Percentiles rank a stretch among this genome's conserved stretches.
phyloP scores from a whole-genome alignment of 1,140 invertebrate species.

The Trachelipus rathkii region DNA sequence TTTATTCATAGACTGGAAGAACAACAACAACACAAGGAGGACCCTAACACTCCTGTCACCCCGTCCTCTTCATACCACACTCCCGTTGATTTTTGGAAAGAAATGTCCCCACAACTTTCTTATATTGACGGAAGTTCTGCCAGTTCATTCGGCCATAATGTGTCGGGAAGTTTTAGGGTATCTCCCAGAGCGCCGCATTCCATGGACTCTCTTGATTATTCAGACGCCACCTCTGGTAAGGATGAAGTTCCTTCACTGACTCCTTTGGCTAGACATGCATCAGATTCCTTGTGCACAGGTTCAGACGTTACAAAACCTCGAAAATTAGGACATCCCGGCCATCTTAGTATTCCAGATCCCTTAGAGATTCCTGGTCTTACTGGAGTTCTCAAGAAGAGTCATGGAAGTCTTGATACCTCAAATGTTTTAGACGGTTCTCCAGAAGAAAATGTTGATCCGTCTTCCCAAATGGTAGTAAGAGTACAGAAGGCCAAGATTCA shows the following conservation, averaged over 20 bases:
- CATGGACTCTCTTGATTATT: neutral
- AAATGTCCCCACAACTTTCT: slow-evolving; percentile 47
- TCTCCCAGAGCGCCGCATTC: neutral
- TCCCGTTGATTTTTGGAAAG: slow-evolving; percentile 47
- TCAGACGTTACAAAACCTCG: slow-evolving; percentile 1
- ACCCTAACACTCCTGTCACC: neutral
- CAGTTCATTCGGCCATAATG: neutral
- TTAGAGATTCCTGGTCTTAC: neutral
- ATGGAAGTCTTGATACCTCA: slow-evolving; percentile 20
- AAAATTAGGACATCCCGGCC: slow-evolving; percentile 12
- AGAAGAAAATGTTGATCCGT: slow-evolving; percentile 31
- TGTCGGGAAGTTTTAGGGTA: neutral
- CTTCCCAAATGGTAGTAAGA: slow-evolving; percentile 26
- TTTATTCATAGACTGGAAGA: neutral
- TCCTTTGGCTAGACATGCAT: neutral
- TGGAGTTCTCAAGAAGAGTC: slow-evolving; percentile 12
- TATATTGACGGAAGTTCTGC: slow-evolving; percentile 48
- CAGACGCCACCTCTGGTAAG: neutral
- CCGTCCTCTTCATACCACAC: neutral
- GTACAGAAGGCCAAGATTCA: slow-evolving; percentile 42
- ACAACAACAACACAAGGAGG: neutral
- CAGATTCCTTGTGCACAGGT: neutral
- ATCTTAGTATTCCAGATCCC: slow-evolving; percentile 21
- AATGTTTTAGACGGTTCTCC: slow-evolving; percentile 28
- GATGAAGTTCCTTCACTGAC: neutral